Conservation (phyloP, 2,113 vertebrate species). For the Callocephalon fimbriatum region DNA sequence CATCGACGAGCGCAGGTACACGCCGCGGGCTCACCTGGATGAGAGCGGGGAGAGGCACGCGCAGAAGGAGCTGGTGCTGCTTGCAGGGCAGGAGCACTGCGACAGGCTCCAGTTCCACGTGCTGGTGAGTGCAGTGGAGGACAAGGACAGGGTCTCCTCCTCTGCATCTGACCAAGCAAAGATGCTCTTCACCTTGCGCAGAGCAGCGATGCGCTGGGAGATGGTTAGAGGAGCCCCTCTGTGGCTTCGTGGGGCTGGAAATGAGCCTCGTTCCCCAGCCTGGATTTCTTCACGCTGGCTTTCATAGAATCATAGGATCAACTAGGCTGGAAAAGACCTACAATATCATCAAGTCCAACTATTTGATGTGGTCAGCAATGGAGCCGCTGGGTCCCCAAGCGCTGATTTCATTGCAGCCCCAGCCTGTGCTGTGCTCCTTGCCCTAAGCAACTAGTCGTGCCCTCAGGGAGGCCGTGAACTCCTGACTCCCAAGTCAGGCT, state of each 20-base stretch:
- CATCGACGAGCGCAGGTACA: conserved; percentile 91
- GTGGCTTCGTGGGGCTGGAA: background rate
- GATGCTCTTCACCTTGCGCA: background rate
- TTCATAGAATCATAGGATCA: background rate
- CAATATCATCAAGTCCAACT: background rate
- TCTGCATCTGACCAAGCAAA: background rate
- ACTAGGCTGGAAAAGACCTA: background rate
- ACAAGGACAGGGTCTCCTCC: background rate
- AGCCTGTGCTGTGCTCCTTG: background rate
- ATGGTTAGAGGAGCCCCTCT: rapidly evolving
- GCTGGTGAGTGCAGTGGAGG: conserved; percentile 79
- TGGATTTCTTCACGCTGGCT: rapidly evolving
- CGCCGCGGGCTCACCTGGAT: conserved; percentile 89
- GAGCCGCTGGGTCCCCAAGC: background rate
- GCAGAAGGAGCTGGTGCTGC: conserved; percentile 76
- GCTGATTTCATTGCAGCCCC: background rate
- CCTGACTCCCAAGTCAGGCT: rapidly evolving
- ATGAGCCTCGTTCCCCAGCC: rapidly evolving
- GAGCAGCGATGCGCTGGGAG: rapidly evolving
- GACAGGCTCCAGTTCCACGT: conserved; percentile 90
- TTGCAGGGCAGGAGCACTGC: conserved; percentile 78
- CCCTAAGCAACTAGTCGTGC: rapidly evolving
- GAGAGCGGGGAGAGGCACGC: conserved; percentile 73
- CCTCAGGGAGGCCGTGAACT: background rate
- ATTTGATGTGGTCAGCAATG: background rate